Evolutionary conservation across 2,888 invertebrate species (phyloP).

Genomic region (Eueremaeus valkanovi): DNA sequence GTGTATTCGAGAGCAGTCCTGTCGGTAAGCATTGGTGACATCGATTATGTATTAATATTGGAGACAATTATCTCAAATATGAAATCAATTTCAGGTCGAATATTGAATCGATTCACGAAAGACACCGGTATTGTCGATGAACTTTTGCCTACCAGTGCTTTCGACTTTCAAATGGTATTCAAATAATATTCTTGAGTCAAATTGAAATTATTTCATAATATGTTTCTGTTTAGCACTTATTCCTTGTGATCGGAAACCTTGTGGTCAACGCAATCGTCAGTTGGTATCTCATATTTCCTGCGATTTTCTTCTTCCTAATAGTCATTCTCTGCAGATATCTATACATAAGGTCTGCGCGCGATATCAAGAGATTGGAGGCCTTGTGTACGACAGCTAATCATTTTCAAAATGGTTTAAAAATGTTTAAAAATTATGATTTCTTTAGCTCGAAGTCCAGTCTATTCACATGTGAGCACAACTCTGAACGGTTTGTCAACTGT

Average conservation of each 20-base stretch:
- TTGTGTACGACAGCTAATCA: conserved; percentile 48
- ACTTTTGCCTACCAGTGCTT: conserved; percentile 43
- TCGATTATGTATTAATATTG: too few relatives aligned
- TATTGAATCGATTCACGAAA: conserved; percentile 44
- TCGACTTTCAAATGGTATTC: conserved; percentile 45
- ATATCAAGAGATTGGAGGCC: conserved; percentile 57
- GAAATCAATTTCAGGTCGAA: too few relatives aligned
- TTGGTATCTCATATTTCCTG: conserved; percentile 52
- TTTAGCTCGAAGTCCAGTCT: conserved; percentile 31
- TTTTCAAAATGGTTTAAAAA: too few relatives aligned
- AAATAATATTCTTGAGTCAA: background rate
- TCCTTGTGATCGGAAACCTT: conserved; percentile 59
- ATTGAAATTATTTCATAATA: background rate
- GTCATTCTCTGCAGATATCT: conserved; percentile 54
- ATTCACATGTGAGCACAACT: conserved; percentile 32
- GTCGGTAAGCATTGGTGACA: too few relatives aligned
- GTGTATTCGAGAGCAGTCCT: conserved; percentile 57
- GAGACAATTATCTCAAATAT: too few relatives aligned
- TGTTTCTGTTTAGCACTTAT: background rate
- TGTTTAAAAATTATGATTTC: too few relatives aligned
- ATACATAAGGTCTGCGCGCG: conserved; percentile 55
- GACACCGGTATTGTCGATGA: conserved; percentile 47
- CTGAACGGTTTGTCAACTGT: conserved; percentile 38
- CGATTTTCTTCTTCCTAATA: conserved; percentile 52
- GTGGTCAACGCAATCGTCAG: conserved; percentile 55